A percentile compares a stretch with the other conserved stretches of the same genome.
Evolutionary conservation across 2,797 vertebrate genomes (phyloP).

Genomic region (Uromys caudimaculatus): DNA sequence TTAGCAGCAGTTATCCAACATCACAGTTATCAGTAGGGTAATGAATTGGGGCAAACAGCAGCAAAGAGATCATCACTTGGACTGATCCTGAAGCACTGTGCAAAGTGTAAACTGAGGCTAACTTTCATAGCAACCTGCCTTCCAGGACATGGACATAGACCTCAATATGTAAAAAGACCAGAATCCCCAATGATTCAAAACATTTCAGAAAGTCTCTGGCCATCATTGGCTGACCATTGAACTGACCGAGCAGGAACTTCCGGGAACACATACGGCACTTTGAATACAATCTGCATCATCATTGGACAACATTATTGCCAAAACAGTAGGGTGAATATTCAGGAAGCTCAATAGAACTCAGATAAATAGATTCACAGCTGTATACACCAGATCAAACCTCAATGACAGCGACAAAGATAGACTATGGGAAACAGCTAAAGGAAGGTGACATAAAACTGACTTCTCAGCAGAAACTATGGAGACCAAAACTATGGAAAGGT

Average conservation of each 20-base stretch:
- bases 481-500: not conserved
- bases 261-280: not conserved
- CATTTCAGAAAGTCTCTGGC: not conserved
- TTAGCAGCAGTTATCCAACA: not conserved
- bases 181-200: not conserved
- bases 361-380: not conserved
- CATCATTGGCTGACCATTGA: not conserved
- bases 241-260: not conserved
- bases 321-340: not conserved
- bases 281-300: not conserved
- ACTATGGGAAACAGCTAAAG: not conserved
- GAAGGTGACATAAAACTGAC: not conserved
- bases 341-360: not conserved
- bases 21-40: not conserved
- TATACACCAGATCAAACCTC: not conserved
- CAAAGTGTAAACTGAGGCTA: not conserved
- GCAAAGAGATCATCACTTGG: too few relatives aligned
- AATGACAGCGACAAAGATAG: not conserved
- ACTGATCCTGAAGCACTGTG: not conserved
- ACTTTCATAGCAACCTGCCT: not conserved
- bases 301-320: not conserved
- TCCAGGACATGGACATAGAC: not conserved
- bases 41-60: not conserved
- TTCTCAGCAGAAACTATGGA: not conserved
- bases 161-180: too few relatives aligned